Base-by-base conservation (phyloP, 2,888 invertebrate genomes). In the Cephalotes varians region DNA sequence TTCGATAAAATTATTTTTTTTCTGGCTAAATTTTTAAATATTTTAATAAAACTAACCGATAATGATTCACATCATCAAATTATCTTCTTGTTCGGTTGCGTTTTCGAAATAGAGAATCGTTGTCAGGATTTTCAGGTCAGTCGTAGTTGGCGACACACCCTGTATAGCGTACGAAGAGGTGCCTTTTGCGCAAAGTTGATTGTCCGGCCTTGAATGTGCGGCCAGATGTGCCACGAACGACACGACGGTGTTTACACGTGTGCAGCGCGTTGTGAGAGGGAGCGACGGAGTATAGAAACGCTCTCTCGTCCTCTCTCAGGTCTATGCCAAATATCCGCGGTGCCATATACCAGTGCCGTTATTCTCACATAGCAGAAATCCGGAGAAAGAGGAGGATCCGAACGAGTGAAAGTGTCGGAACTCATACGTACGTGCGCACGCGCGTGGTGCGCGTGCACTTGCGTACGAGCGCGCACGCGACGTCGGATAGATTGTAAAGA, bases 201-300 rank as follows among this genome's bases (percentile, higher is more conserved):
- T 92, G 93, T 90, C 94, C 94, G 93, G 89, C 94, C 94, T 94
- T 93, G 94, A 92, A 93, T 92, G 89, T 90, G 84, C 86, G 86
- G 87, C 92, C 93, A 92, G 93, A 93, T 93, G 93, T 87, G 91
- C 90, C 72, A 79, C 85, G 80, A 82, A 54, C 51, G 49, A n/a
- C 47, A 54, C 51, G 49, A n/a, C 47, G 37, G 7, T 37, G 58
- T 62, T 72, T 82, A 37, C 60, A 56, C 73, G 65, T 77, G 77
- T 85, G 54, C 69, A 67, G 21, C 67, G 44, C 67, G 37, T 64
- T 37, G 65, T 44, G 21, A 44, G 77, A 65, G 67, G 67, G 28
- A 72, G 72, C 79, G 47, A 25, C 44, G 40, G 28, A 2, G 18
- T 47, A 44, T 28, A 65, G 64, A 28, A 44, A 65, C 44, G 64